Base-by-base conservation (phyloP, 1,140 invertebrate genomes). In the Aleiodes sp. region DNA sequence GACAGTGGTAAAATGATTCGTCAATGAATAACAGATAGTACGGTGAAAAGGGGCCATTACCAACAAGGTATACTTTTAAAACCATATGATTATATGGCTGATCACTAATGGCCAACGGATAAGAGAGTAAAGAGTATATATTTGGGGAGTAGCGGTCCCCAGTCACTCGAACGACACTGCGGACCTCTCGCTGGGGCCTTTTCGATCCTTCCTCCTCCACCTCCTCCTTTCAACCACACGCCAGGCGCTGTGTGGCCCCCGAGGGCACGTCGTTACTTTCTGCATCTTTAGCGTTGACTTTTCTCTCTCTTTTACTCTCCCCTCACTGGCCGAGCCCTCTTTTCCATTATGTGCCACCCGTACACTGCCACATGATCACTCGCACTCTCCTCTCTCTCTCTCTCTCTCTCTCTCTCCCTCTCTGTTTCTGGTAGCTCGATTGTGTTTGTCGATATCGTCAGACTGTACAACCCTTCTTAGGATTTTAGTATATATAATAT, bases 41-140 rank as follows among this genome's bases (percentile, higher is more conserved):
- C n/a, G 14, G n/a, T 3, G 6, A 3, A 41, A 41, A 29, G 68
- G 63, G 57, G 68, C 76, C 67, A 19, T 72, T 70, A 75, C 76
- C 73, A 77, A n/a, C 76, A 78, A 67, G 72, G 66, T 70, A 75
- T 57, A 71, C 73, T 73, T 65, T 68, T 35, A 35, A 4, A 4
- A 35, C 31, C 4, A 35, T 35, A 6, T n/a, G n/a, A n/a, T n/a
- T n/a, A n/a, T n/a, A n/a, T n/a, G 28, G 10, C 28, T 59, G 69
- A 69, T 79, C 73, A 75, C 75, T 78, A 77, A 77, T 77, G 76
- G 73, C 75, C 76, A 77, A 73, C 76, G 75, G 77, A 78, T 78
- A 72, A 77, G 62, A 74, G 73, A 73, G 4, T 62, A 29, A 43
- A 10, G 33, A 41, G 8, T 46, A 33, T 9, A 29, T 71, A n/a